Percentiles rank a stretch among this genome's conserved stretches.
phyloP scores from a whole-genome alignment of 2,888 invertebrate species.

The Eupithecia centaureata region DNA sequence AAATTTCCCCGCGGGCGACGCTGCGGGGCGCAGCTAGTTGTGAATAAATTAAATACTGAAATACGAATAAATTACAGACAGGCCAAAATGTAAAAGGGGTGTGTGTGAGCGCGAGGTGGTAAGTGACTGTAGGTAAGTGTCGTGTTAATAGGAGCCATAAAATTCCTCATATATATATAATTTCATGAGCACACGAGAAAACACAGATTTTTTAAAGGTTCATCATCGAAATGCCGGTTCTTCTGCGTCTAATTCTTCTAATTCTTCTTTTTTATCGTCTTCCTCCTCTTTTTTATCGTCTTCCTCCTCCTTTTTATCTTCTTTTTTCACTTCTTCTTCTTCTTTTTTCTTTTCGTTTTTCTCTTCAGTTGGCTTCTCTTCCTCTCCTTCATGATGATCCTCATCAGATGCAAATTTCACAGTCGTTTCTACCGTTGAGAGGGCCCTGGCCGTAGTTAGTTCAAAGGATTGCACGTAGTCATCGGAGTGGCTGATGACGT shows the following conservation, averaged over 20 bases:
- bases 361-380: background rate
- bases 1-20: no score
- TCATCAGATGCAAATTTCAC: background rate
- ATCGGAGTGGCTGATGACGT: slow-evolving; percentile 60
- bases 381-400: background rate
- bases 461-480: slow-evolving; percentile 41
- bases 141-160: no score
- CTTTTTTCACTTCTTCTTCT: background rate
- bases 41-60: no score
- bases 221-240: background rate
- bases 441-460: background rate
- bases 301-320: background rate
- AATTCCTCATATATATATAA: no score
- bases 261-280: no score
- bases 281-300: background rate
- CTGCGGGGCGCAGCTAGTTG: no score
- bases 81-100: no score
- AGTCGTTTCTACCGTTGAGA: background rate
- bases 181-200: no score
- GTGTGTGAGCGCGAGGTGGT: no score
- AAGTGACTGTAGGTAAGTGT: no score
- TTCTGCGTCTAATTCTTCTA: no score
- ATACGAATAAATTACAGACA: no score
- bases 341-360: background rate
- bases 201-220: background rate